Percentiles rank a stretch among this genome's conserved stretches.
Conservation (phyloP, 2,888 invertebrate genomes). For the Teleogryllus oceanicus region DNA sequence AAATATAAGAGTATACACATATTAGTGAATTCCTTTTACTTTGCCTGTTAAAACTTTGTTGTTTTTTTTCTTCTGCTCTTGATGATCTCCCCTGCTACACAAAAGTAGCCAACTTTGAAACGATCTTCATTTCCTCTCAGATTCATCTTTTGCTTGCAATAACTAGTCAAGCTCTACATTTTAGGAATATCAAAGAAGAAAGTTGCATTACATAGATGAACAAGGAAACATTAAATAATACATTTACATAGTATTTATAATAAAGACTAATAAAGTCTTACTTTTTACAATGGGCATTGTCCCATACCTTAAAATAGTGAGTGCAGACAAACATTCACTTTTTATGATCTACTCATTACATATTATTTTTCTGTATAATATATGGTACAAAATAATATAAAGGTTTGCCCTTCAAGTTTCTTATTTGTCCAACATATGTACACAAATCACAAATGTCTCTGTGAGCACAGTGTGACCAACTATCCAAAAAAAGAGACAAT, state of each 20-base stretch:
- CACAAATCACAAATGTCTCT: neutral
- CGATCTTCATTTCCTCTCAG: no score
- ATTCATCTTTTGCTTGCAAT: no score
- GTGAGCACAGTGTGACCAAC: neutral
- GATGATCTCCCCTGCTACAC: no score
- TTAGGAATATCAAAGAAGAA: neutral
- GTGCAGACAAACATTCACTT: neutral
- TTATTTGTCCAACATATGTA: constrained; percentile 11
- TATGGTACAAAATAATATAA: neutral
- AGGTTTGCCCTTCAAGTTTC: neutral
- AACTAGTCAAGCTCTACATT: neutral
- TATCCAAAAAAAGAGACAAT: neutral
- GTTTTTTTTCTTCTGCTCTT: no score
- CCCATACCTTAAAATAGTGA: constrained; percentile 2
- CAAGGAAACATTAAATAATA: neutral
- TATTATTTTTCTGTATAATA: neutral
- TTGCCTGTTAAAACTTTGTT: no score
- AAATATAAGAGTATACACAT: no score
- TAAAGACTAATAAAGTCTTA: constrained; percentile 6
- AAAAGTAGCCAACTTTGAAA: no score
- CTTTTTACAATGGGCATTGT: neutral
- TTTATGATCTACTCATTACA: neutral
- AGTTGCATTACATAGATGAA: neutral
- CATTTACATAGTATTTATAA: neutral
- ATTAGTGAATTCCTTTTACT: no score